Percentiles rank a stretch among this genome's conserved stretches.
Conservation (phyloP, 2,888 invertebrate species). For the Phanerotoma sp. region DNA sequence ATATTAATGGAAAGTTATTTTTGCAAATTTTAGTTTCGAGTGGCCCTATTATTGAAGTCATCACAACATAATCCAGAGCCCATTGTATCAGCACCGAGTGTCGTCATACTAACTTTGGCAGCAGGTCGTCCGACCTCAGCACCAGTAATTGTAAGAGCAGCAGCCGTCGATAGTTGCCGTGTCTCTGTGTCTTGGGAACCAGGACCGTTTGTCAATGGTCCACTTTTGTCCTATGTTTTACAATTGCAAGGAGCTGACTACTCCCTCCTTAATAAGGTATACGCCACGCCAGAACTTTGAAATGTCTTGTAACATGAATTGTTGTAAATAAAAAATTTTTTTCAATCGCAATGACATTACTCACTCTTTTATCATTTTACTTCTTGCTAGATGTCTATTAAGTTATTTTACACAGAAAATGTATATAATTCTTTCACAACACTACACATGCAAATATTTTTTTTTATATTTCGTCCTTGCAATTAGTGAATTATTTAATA, state of each 20-base stretch:
- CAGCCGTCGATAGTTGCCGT: constrained; percentile 78
- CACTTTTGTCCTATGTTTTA: constrained; percentile 82
- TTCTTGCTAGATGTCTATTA: neutral
- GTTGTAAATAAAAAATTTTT: too few relatives aligned
- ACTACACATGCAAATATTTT: neutral
- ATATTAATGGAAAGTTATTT: constrained; percentile 14
- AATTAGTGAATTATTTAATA: neutral
- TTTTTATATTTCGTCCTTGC: neutral
- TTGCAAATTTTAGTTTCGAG: constrained; percentile 74
- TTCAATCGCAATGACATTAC: neutral
- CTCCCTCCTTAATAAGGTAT: constrained; percentile 67
- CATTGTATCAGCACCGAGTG: constrained; percentile 73
- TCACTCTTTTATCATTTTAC: neutral
- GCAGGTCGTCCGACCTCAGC: constrained; percentile 75
- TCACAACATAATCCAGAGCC: constrained; percentile 66
- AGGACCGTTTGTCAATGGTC: constrained; percentile 84
- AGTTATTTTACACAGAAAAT: neutral
- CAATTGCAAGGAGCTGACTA: constrained; percentile 64
- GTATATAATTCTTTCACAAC: neutral
- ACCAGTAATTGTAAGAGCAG: constrained; percentile 73
- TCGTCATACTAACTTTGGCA: constrained; percentile 74
- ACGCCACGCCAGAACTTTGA: constrained; percentile 51
- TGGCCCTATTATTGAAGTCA: constrained; percentile 73
- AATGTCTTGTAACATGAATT: neutral
- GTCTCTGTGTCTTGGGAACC: constrained; percentile 88